These are phyloP conservation scores for Palythoa grandiflora DNA, from an alignment of 92 coral and sea anemone genomes.

Conservation along the genomic window DNA sequence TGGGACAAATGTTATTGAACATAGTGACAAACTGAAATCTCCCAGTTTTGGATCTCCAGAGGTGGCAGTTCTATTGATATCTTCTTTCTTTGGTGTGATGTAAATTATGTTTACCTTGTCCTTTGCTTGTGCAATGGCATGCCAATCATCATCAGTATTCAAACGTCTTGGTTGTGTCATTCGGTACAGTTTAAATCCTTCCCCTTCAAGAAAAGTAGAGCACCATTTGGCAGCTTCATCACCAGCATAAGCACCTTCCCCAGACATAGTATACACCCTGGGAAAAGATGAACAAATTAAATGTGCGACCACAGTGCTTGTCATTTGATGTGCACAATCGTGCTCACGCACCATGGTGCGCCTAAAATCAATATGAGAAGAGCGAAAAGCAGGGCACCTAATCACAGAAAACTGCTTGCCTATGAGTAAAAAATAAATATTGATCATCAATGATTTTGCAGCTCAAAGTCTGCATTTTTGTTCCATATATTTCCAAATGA, in stretches of 20 bases:
- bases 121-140: slow-evolving; percentile 48
- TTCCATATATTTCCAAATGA: too few species aligned
- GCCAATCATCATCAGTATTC: slow-evolving; percentile 56
- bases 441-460: too few species aligned
- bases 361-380: too few species aligned
- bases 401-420: too few species aligned
- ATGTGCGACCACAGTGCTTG: too few species aligned
- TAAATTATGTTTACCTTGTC: slow-evolving; percentile 54
- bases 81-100: not conserved
- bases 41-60: not conserved
- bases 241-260: slow-evolving; percentile 74
- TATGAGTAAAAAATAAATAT: too few species aligned
- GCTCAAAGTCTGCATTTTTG: too few species aligned
- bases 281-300: not conserved
- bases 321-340: too few species aligned
- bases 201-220: slow-evolving; percentile 53
- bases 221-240: slow-evolving; percentile 73
- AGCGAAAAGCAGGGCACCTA: too few species aligned
- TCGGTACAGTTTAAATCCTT: slow-evolving; percentile 61
- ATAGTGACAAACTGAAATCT: not conserved
- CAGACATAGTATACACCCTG: slow-evolving; percentile 55
- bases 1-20: not conserved
- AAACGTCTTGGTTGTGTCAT: slow-evolving; percentile 58
- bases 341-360: too few species aligned
- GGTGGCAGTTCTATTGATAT: not conserved